phyloP scores from a whole-genome alignment of 2,797 vertebrate genomes.

The Fistularia tabacaria region DNA sequence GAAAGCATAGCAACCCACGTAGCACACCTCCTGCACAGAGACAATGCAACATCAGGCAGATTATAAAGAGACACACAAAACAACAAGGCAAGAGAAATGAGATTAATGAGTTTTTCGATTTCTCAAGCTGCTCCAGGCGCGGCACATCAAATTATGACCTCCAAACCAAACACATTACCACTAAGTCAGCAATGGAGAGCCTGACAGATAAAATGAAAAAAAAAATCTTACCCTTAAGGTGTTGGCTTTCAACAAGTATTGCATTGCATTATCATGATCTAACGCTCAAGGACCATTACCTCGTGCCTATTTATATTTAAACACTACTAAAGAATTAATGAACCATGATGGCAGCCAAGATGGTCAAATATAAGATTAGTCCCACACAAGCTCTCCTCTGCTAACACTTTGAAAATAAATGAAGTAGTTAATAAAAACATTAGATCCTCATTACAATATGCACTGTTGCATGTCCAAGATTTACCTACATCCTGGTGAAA shows the following conservation, averaged over 20 bases:
- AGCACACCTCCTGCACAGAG: conserved; percentile 78
- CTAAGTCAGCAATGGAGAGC: conserved; percentile 49
- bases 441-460: conserved; percentile 30
- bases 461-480: conserved; percentile 44
- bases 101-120: conserved; percentile 39
- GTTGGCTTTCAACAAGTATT: too few species aligned
- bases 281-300: too few species aligned
- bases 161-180: conserved; percentile 54
- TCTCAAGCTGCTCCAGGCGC: neutral
- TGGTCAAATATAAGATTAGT: conserved; percentile 25
- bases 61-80: conserved; percentile 55
- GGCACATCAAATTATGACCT: neutral
- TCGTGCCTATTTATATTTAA: too few species aligned
- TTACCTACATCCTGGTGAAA: conserved; percentile 80
- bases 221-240: too few species aligned
- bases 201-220: conserved; percentile 10
- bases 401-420: conserved; percentile 33
- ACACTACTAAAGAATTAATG: too few species aligned
- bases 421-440: conserved; percentile 21
- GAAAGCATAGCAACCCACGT: conserved; percentile 11
- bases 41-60: conserved; percentile 65
- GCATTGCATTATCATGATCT: too few species aligned
- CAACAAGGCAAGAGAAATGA: conserved; percentile 60
- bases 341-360: too few species aligned
- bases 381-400: conserved; percentile 42